A percentile compares a stretch with the other conserved stretches of the same genome.
These are phyloP conservation scores for Isotomurus palustris DNA, from an alignment of 2,888 invertebrate genomes.

Conservation along the genomic window DNA sequence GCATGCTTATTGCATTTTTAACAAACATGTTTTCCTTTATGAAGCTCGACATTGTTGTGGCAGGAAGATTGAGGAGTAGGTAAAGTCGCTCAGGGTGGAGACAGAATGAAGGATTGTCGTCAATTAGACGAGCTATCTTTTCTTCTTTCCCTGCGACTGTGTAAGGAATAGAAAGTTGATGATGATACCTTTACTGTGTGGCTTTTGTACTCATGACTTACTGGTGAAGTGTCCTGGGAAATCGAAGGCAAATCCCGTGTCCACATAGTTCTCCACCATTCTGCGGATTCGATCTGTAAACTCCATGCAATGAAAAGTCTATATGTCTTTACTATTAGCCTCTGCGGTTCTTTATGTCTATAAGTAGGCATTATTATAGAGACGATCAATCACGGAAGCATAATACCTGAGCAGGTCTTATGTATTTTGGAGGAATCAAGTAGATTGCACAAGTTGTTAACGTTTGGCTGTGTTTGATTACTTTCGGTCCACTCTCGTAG, in stretches of 20 bases:
- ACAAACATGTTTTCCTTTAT: constrained; percentile 19
- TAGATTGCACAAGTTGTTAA: too few species aligned
- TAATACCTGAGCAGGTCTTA: too few species aligned
- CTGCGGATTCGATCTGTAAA: constrained; percentile 28
- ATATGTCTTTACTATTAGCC: too few species aligned
- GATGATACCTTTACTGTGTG: not conserved
- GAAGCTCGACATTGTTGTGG: constrained; percentile 19
- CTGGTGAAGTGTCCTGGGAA: constrained; percentile 28
- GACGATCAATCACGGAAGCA: too few species aligned
- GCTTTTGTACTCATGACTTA: constrained; percentile 9
- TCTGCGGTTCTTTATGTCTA: too few species aligned
- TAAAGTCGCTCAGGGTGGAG: constrained; percentile 30
- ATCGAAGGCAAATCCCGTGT: constrained; percentile 30
- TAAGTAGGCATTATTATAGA: too few species aligned
- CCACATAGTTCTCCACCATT: constrained; percentile 33
- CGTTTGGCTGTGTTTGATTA: too few species aligned
- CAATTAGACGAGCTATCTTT: constrained; percentile 25
- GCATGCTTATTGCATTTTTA: constrained; percentile 27
- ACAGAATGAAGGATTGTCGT: constrained; percentile 36
- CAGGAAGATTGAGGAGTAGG: constrained; percentile 30
- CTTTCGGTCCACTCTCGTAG: constrained; percentile 29
- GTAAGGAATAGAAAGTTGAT: not conserved
- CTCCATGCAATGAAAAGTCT: too few species aligned
- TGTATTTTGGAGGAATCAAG: not conserved
- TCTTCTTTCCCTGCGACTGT: constrained; percentile 34